A percentile compares a stretch with the other conserved stretches of the same genome.
These are phyloP conservation scores for Rhyacichthys aspro DNA, from an alignment of 2,797 vertebrate genomes.

Conservation along the genomic window DNA sequence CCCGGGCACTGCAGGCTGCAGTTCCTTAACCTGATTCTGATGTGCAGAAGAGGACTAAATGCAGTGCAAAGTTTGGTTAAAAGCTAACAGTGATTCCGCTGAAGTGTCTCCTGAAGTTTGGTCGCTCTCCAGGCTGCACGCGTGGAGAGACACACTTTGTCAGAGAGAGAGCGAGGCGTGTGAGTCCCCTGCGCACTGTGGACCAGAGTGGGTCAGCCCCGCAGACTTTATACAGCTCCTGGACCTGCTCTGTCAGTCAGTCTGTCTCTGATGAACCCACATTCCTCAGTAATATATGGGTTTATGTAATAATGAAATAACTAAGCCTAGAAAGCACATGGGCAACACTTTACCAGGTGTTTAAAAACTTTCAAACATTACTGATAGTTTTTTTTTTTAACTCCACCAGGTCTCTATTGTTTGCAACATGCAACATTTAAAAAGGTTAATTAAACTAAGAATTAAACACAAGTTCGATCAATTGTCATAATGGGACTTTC, in stretches of 20 bases:
- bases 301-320: too few species aligned
- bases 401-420: too few species aligned
- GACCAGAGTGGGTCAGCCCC: conserved; percentile 27
- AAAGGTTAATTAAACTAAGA: too few species aligned
- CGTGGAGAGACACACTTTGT: conserved; percentile 29
- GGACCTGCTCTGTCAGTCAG: not conserved
- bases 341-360: too few species aligned
- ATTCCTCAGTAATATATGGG: not conserved
- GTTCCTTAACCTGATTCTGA: conserved; percentile 2
- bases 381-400: too few species aligned
- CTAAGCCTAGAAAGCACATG: too few species aligned
- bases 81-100: conserved; percentile 11
- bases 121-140: conserved; percentile 50
- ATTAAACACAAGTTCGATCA: too few species aligned
- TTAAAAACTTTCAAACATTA: too few species aligned
- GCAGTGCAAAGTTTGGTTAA: not conserved
- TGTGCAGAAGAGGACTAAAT: not conserved
- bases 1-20: not conserved
- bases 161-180: conserved; percentile 10
- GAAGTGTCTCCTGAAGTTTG: conserved; percentile 19
- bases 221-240: conserved; percentile 29
- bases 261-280: conserved; percentile 5
- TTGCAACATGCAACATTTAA: too few species aligned
- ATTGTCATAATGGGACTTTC: too few species aligned
- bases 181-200: conserved; percentile 26